Evolutionary conservation across 2,888 invertebrate species (phyloP).

Genomic region (Epinotia brunnichana): DNA sequence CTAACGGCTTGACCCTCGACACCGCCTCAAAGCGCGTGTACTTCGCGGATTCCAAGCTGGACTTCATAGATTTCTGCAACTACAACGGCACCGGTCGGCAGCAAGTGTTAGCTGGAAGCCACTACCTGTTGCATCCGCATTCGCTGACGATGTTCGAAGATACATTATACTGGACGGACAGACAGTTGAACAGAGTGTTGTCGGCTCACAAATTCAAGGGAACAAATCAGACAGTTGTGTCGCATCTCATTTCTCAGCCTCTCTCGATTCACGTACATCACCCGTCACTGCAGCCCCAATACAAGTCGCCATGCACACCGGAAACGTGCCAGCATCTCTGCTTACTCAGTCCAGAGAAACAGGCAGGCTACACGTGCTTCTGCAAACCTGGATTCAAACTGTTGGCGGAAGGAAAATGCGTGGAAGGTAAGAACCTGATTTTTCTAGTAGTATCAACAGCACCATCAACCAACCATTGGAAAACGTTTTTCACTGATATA

Average conservation of each 20-base stretch:
- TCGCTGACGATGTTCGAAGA: constrained; percentile 98
- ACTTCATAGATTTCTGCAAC: constrained; percentile 98
- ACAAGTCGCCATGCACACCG: constrained; percentile 88
- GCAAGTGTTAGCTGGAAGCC: constrained; percentile 93
- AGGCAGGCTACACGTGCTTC: constrained; percentile 91
- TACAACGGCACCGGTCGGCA: constrained; percentile 96
- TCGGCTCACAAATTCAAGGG: constrained; percentile 97
- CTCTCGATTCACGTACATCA: constrained; percentile 98
- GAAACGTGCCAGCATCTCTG: constrained; percentile 94
- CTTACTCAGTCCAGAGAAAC: constrained; percentile 90
- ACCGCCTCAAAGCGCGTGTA: constrained; percentile 96
- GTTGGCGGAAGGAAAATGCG: constrained; percentile 87
- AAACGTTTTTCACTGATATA: neutral
- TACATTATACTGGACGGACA: constrained; percentile 97
- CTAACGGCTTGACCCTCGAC: constrained; percentile 98
- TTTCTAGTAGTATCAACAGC: neutral
- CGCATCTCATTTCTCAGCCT: constrained; percentile 97
- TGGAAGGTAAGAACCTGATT: constrained; percentile 77
- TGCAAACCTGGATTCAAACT: constrained; percentile 94
- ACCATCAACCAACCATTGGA: neutral
- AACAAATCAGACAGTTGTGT: constrained; percentile 95
- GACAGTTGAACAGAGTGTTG: constrained; percentile 94
- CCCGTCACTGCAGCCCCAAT: constrained; percentile 94
- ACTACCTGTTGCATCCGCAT: constrained; percentile 97
- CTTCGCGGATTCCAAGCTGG: constrained; percentile 98